Base-by-base conservation (phyloP, 2,888 invertebrate genomes). In the Malthinus seriepunctatus region DNA sequence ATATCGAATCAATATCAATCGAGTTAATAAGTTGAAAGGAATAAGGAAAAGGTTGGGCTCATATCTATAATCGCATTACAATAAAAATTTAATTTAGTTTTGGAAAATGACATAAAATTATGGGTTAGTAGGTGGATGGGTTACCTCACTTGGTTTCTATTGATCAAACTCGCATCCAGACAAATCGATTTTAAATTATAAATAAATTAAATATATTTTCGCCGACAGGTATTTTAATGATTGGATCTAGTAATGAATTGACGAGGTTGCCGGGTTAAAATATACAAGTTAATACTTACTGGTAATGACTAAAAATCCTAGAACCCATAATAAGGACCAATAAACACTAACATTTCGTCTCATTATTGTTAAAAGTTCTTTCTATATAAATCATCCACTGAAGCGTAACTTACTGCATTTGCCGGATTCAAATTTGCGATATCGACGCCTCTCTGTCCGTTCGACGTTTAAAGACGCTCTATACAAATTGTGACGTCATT, bases 381-480 rank as follows among this genome's bases (percentile, higher is more conserved):
- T 56, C 56, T 49, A 34, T 56, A 34, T 48, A 60, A 49, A 33
- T 56, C 48, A 56, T 56, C 48, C 56, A 60, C 56, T 14, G 49
- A 52, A 56, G 51, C 52, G 54, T 55, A 55, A 46, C 51, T 42
- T 55, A 51, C 56, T 60, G 56, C 60, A 60, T 56, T 60, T 51
- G 42, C 49, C 56, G 60, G 56, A 56, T 56, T 60, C 45, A 53
- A 60, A 60, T 49, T 63, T 33, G 56, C 56, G 58, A 47, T 64
- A 63, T 63, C 62, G 63, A 65, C 66, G 66, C 63, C 63, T 63
- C 60, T 62, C 63, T 63, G 62, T 62, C 58, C 63, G 49, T 52
- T 62, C 62, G 57, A 64, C 61, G 62, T 66, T 64, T 63, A 60
- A 62, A 61, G 58, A 62, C 60, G 60, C 62, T 60, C 56, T 53